Evolutionary conservation across 2,797 vertebrate species (phyloP).

Genomic region (Gobionotothen gibberifrons): DNA sequence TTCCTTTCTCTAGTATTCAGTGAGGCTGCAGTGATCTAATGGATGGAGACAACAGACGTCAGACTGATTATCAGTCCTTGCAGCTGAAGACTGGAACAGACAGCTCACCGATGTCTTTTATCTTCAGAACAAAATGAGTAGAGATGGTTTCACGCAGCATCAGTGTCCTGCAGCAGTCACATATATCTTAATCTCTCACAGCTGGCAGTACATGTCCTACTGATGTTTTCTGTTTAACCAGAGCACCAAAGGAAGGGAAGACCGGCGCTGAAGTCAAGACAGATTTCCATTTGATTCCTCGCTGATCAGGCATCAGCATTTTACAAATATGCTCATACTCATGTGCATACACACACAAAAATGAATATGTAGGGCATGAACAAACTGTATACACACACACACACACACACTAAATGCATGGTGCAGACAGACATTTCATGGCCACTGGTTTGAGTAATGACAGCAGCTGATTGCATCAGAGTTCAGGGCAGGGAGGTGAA

Average conservation of each 20-base stretch:
- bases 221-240: slow-evolving; percentile 1
- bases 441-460: slow-evolving; percentile 67
- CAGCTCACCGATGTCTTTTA: slow-evolving; percentile 54
- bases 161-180: slow-evolving; percentile 16
- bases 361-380: slow-evolving; percentile 1
- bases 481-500: slow-evolving; percentile 43
- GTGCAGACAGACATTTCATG: slow-evolving; percentile 58
- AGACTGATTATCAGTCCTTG: slow-evolving; percentile 42
- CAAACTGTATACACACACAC: neutral
- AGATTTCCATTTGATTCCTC: slow-evolving; percentile 48
- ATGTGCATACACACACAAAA: neutral
- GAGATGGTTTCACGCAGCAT: slow-evolving; percentile 25
- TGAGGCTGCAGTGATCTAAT: slow-evolving; percentile 47
- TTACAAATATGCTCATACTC: neutral
- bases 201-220: slow-evolving; percentile 14
- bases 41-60: slow-evolving; percentile 57
- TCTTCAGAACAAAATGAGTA: slow-evolving; percentile 40
- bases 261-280: neutral
- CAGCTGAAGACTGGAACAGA: slow-evolving; percentile 43
- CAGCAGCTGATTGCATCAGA: slow-evolving; percentile 63
- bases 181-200: slow-evolving; percentile 31
- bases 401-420: slow-evolving; percentile 1
- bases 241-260: slow-evolving; percentile 2
- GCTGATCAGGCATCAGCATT: slow-evolving; percentile 25
- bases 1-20: slow-evolving; percentile 6